Base-by-base conservation (phyloP, 2,888 invertebrate species). In the Microctonus aethiopoides region DNA sequence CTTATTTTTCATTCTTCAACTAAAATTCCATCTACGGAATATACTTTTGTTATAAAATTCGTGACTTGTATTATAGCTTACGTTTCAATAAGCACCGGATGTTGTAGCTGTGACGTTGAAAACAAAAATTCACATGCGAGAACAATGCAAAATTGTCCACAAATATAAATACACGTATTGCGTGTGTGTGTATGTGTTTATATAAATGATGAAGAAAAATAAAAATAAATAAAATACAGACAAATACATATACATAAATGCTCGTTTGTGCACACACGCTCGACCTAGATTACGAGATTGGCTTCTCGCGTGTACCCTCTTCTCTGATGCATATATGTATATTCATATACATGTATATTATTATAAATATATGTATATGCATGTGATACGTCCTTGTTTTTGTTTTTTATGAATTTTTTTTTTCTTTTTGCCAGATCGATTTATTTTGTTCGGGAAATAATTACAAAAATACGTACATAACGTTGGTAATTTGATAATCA, bases 1-100 rank as follows among this genome's bases (percentile, higher is more conserved):
- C 66, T 39, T 57, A 59, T 66, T 39, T 57, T 66, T 32, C 16
- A 51, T 71, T 46, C 70, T 72, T 51, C 54, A 26, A 39, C 39
- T 56, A 57, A 62, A 69, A 65, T 63, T 22, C 61, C 46, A 46
- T 46, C 46, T 7, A 11, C 57, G 16, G 39, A 51, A 60, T 60
- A 59, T 39, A 46, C 16, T 60, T 52, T 65, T 60, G 16, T 60
- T 34, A 52, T n/a, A 9, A n/a, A n/a, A n/a, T n/a, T n/a, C n/a
- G n/a, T n/a, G n/a, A n/a, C n/a, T n/a, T n/a, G n/a, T n/a, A n/a
- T n/a, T 16, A 46, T 16, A 46, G 46, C n/a, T 46, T n/a, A 46
- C 16, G 16, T 46, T n/a, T 46, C 46, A 20, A 46, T 46, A 26
- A 57, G 32, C 29, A 16, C 20, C 57, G 10, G 34, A 57, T 59